Evolutionary conservation across 2,113 vertebrate species (phyloP), one percentile per base, ranked within the genome.

Genomic region (Antechinus flavipes): DNA sequence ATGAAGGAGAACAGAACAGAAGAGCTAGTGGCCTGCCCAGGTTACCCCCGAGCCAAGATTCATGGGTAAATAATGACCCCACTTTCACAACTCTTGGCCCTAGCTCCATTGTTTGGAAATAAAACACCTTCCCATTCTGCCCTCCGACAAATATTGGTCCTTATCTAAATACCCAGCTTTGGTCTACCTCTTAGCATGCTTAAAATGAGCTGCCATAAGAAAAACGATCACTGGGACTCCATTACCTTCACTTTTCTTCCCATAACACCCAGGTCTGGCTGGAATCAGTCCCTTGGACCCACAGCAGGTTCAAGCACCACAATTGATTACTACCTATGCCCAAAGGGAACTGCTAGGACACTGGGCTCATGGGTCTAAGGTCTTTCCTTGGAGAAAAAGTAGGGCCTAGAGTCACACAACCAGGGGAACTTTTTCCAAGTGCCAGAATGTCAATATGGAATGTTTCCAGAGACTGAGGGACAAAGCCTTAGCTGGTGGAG

Each of bases 1-100:
- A 96, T 42, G 9, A 54, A 97, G 90, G 30, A 35, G 90, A 49
- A 93, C 92, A 91, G 42, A 95, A 97, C 12, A 56, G 84, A 92
- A 91, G 24, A 90, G 49, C 2, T 90, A 12, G 46, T 90, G 47
- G 5, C 90, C 90, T 84, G 14, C 54, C 91, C 35, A 89, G 54
- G 42, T 90, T 58, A 54, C 23, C 91, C 90, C 54, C 30, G 54
- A 91, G 56, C 90, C 25, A 92, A 56, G 25, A 55, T 25, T 55
- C 90, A 89, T 49, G 26, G 12, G 30, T 92, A 92, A n/a, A 30
- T 56, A 25, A 58, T 95, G n/a, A 76, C 24, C 16, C 56, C 23
- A 42, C 35, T 42, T 58, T 90, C 55, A 89, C 53, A 95, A 26
- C 23, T 46, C 47, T n/a, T 11, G 53, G 16, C 56, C 54, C 47